Conservation (phyloP, 2,797 vertebrate species). For the Lagorchestes hirsutus region DNA sequence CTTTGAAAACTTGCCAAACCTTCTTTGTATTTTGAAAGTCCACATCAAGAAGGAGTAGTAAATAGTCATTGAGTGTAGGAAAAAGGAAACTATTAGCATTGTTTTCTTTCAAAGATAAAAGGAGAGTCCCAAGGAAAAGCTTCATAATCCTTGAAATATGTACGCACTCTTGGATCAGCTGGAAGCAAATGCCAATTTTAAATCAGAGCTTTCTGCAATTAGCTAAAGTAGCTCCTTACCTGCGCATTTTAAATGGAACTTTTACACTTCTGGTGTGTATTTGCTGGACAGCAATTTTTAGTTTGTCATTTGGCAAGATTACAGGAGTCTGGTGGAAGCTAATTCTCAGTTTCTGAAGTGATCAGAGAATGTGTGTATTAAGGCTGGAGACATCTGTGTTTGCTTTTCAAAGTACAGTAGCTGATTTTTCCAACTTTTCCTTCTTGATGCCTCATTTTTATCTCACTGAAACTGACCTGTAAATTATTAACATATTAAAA, state of each 20-base stretch:
- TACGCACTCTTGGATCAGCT: constrained; percentile 86
- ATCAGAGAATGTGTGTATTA: constrained; percentile 23
- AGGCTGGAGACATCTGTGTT: constrained; percentile 61
- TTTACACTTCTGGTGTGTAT: constrained; percentile 46
- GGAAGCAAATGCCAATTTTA: constrained; percentile 85
- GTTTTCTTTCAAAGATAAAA: constrained; percentile 92
- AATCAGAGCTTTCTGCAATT: constrained; percentile 82
- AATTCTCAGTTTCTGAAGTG: constrained; percentile 62
- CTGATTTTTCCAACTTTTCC: constrained; percentile 62
- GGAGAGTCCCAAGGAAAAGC: constrained; percentile 86
- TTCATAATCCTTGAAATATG: constrained; percentile 89
- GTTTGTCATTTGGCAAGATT: constrained; percentile 48
- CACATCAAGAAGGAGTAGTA: constrained; percentile 87
- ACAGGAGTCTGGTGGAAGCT: constrained; percentile 43
- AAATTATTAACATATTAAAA: constrained; percentile 65
- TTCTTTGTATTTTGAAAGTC: constrained; percentile 91
- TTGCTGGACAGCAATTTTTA: constrained; percentile 61
- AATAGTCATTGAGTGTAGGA: constrained; percentile 88
- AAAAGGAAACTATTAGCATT: constrained; percentile 92
- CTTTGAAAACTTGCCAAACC: constrained; percentile 89
- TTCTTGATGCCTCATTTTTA: constrained; percentile 71
- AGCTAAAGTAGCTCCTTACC: constrained; percentile 81
- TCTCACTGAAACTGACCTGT: constrained; percentile 56
- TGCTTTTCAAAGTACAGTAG: constrained; percentile 73
- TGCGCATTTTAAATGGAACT: constrained; percentile 72